Percentiles rank a stretch among this genome's conserved stretches.
phyloP scores from a whole-genome alignment of 2,113 vertebrate genomes.

The Neolamprologus variostigma region DNA sequence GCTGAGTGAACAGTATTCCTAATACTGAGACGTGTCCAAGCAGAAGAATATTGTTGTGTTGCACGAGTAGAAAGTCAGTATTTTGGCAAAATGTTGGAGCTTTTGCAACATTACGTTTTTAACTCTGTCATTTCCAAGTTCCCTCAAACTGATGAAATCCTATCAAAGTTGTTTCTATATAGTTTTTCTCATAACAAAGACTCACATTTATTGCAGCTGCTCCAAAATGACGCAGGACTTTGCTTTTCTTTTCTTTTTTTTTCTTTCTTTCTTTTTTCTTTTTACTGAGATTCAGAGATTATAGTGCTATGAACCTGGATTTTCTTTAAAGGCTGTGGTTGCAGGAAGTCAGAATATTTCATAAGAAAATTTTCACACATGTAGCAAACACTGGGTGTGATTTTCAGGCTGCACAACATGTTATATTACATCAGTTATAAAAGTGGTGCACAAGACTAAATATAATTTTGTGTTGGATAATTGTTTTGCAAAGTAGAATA shows the following conservation, averaged over 20 bases:
- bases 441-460: background rate
- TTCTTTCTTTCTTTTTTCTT: background rate
- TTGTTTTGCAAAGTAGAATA: background rate
- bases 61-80: background rate
- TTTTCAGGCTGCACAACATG: background rate
- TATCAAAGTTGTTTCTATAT: background rate
- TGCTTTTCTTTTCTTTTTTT: background rate
- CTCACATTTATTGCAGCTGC: background rate
- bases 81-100: background rate
- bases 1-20: background rate
- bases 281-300: background rate
- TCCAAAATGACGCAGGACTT: background rate
- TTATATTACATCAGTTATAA: background rate
- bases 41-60: background rate
- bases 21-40: background rate
- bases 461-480: background rate
- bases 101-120: background rate
- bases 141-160: background rate
- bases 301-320: background rate
- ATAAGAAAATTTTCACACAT: background rate
- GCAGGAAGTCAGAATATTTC: background rate
- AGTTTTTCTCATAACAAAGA: background rate
- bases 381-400: background rate
- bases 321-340: background rate
- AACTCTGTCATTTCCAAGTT: background rate